These are phyloP conservation scores for Pelodiscus sinensis DNA, from an alignment of 2,113 vertebrate genomes.

Conservation along the genomic window DNA sequence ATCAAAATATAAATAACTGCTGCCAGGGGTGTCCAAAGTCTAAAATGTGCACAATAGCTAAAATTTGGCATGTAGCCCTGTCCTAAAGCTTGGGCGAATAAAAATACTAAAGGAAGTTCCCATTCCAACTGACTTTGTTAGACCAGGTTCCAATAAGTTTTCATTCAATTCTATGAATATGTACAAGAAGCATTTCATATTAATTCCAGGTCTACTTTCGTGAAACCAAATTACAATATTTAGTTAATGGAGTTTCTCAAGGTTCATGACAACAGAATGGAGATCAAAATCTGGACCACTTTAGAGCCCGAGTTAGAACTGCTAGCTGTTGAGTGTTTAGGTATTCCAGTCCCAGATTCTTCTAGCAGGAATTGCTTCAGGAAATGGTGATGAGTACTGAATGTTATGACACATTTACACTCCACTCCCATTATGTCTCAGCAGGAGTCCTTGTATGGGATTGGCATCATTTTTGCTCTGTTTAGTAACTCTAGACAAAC, in stretches of 20 bases:
- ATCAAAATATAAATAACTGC: not conserved
- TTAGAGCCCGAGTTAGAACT: not conserved
- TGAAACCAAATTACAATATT: not conserved
- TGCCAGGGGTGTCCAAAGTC: not conserved
- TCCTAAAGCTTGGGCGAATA: not conserved
- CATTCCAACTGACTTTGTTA: not conserved
- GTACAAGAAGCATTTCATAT: not conserved
- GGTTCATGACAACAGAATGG: not conserved
- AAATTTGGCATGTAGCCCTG: not conserved
- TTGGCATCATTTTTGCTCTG: not conserved
- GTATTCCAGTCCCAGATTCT: not conserved
- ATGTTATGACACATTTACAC: not conserved
- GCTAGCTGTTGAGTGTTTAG: not conserved
- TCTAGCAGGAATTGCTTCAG: not conserved
- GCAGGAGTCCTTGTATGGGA: not conserved
- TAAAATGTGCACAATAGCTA: not conserved
- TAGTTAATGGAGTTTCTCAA: not conserved
- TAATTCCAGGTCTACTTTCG: not conserved
- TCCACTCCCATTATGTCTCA: not conserved
- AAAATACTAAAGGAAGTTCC: not conserved
- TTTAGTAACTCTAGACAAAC: not conserved
- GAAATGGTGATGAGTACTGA: not conserved
- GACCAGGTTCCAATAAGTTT: not conserved
- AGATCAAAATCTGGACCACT: not conserved
- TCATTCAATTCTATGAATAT: not conserved